Percentiles rank a stretch among this genome's conserved stretches.
Evolutionary conservation across 2,888 invertebrate species (phyloP).

Genomic region (Tethea ocularis): DNA sequence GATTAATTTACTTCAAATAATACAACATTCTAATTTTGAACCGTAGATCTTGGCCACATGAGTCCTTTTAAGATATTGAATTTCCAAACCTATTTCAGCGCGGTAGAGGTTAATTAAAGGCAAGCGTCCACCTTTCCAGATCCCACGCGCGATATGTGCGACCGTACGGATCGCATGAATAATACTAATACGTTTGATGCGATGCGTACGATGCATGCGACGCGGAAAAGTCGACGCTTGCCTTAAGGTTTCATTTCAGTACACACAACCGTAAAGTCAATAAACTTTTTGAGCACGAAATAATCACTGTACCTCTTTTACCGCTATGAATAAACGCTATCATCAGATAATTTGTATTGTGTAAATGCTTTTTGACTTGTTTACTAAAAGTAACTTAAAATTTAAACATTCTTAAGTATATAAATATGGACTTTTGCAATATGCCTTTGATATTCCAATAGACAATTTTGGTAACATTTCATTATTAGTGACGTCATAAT

Average conservation of each 20-base stretch:
- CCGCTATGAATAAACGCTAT: neutral
- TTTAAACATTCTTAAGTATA: neutral
- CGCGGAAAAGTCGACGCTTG: too few relatives aligned
- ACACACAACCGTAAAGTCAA: neutral
- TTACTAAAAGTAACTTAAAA: neutral
- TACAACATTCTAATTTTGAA: slow-evolving; percentile 23
- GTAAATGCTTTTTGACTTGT: neutral
- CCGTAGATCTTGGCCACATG: neutral
- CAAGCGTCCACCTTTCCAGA: too few relatives aligned
- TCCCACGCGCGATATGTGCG: too few relatives aligned
- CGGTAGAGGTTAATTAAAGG: neutral
- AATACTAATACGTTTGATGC: too few relatives aligned
- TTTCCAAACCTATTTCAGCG: slow-evolving; percentile 7
- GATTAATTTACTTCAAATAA: slow-evolving; percentile 9
- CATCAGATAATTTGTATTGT: neutral
- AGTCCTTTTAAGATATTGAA: slow-evolving; percentile 2
- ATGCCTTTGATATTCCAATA: neutral
- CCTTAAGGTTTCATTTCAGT: neutral
- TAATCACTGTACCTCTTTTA: neutral
- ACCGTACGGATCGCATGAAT: too few relatives aligned
- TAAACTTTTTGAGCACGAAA: neutral
- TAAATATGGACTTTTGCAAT: neutral
- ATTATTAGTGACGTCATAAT: neutral
- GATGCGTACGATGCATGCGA: too few relatives aligned
- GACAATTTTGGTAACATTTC: neutral